Evolutionary conservation across 2,888 invertebrate genomes (phyloP), one percentile per base, ranked within the genome.

Genomic region (Nephrotoma guestfalica): DNA sequence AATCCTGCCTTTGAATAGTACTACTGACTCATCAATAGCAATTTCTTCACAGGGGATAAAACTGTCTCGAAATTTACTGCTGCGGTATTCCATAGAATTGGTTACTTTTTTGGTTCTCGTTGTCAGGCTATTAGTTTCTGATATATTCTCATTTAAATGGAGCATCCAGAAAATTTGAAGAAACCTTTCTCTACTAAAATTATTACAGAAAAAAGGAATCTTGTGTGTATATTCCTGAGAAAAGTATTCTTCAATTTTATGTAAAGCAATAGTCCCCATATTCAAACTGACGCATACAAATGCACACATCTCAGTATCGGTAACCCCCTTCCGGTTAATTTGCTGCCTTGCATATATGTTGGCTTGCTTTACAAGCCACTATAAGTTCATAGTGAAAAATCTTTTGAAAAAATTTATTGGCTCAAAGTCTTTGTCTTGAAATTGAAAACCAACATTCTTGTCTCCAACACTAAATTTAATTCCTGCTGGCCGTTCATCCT

Each of bases 221-320:
- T 86, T 86, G 86, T 45, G 13, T 86, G 86, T 45, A 47, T 86
- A 86, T 86, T 86, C 51, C 30, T 86, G 47, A 57, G 86, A 86
- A 51, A 86, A 30, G 0, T 30, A 30, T 30, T 30, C 30, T 30
- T 30, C 30, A 30, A 30, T 30, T 30, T 0, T 30, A 30, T 2
- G 30, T 1, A 30, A 30, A 30, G 30, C 2, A 30, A 30, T 30
- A 30, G 30, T 30, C 30, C 30, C 2, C 30, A n/a, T n/a, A n/a
- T n/a, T n/a, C n/a, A n/a, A n/a, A n/a, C n/a, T n/a, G n/a, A n/a
- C n/a, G n/a, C n/a, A n/a, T n/a, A n/a, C n/a, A n/a, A n/a, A n/a
- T n/a, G n/a, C n/a, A n/a, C n/a, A n/a, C n/a, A n/a, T n/a, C n/a
- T n/a, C n/a, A n/a, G n/a, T n/a, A n/a, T n/a, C n/a, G n/a, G n/a